These are phyloP conservation scores for Neodiprion lecontei DNA, from an alignment of 1,140 invertebrate species.

Conservation along the genomic window DNA sequence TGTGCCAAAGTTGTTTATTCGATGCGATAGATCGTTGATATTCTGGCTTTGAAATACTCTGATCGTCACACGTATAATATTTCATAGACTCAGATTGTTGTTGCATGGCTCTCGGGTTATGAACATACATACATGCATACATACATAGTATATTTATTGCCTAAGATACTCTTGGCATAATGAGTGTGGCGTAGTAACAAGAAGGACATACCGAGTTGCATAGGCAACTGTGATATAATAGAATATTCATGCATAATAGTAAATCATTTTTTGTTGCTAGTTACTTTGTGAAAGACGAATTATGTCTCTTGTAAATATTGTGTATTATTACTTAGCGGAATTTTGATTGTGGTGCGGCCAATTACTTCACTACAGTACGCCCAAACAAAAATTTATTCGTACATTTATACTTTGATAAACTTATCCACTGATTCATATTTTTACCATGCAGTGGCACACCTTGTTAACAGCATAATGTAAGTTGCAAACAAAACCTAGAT, in stretches of 20 bases:
- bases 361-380: slow-evolving; percentile 19
- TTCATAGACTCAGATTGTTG: not conserved
- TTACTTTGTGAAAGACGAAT: slow-evolving; percentile 29
- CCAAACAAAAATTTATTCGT: not conserved
- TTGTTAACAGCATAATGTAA: not conserved
- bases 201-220: slow-evolving; percentile 40
- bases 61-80: not conserved
- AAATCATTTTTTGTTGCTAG: slow-evolving; percentile 35
- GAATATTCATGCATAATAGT: slow-evolving; percentile 42
- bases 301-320: slow-evolving; percentile 20
- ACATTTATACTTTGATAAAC: not conserved
- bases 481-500: not conserved
- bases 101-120: slow-evolving; percentile 7
- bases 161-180: slow-evolving; percentile 42
- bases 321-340: slow-evolving; percentile 20
- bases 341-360: slow-evolving; percentile 15
- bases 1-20: slow-evolving; percentile 5
- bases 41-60: not conserved
- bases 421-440: not conserved
- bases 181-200: slow-evolving; percentile 29
- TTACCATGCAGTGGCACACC: not conserved
- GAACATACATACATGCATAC: slow-evolving; percentile 24
- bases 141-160: slow-evolving; percentile 39
- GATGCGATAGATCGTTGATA: slow-evolving; percentile 15
- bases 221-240: slow-evolving; percentile 55